Percentiles rank a stretch among this genome's conserved stretches.
phyloP scores from a whole-genome alignment of 2,113 vertebrate species.

The Mohoua ochrocephala region DNA sequence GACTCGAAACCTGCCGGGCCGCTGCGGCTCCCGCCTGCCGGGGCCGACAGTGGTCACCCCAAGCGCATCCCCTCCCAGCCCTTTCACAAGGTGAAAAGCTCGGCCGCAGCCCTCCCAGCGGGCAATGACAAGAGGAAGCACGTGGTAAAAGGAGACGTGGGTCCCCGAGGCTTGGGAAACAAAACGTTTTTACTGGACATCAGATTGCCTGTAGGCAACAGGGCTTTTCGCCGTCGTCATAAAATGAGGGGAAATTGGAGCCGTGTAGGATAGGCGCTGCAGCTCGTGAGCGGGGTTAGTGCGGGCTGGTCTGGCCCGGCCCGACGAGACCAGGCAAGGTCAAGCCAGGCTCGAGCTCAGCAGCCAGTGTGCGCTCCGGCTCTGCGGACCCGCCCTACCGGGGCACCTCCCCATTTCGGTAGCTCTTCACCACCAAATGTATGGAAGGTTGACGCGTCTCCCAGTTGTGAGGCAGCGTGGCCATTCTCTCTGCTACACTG shows the following conservation, averaged over 20 bases:
- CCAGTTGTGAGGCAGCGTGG: accelerated
- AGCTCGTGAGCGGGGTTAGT: accelerated
- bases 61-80: accelerated
- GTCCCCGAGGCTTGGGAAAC: neutral
- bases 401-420: accelerated
- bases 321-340: accelerated
- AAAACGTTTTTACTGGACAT: accelerated
- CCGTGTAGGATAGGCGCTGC: accelerated
- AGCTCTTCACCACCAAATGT: neutral
- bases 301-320: no score
- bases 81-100: neutral
- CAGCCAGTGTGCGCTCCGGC: neutral
- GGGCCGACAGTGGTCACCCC: neutral
- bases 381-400: accelerated
- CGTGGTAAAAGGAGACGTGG: accelerated
- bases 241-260: neutral
- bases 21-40: neutral
- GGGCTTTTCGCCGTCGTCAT: neutral
- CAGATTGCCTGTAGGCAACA: accelerated
- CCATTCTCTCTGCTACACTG: neutral
- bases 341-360: accelerated
- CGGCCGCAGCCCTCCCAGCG: accelerated
- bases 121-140: accelerated
- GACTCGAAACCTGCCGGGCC: neutral
- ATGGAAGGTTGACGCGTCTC: neutral